Evolutionary conservation across 2,113 vertebrate genomes (phyloP).

Genomic region (Petroica traversi): DNA sequence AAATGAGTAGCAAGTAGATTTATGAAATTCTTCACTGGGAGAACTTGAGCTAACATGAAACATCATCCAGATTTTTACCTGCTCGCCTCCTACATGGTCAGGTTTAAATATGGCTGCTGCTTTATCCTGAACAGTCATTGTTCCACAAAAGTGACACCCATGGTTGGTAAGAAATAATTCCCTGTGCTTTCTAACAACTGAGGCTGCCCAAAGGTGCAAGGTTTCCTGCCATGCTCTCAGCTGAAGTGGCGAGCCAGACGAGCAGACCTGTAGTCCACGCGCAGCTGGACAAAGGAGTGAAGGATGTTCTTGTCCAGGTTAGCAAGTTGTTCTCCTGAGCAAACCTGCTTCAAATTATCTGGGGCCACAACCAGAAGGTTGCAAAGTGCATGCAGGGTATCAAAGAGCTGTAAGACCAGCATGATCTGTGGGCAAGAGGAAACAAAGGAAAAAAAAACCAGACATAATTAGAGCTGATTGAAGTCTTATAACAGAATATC

Average conservation of each 20-base stretch:
- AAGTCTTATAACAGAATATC: background rate
- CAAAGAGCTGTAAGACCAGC: conserved; percentile 96
- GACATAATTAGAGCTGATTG: background rate
- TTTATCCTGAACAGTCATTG: conserved; percentile 56
- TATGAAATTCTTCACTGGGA: conserved; percentile 33
- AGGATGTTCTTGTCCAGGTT: conserved; percentile 97
- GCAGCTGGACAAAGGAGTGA: conserved; percentile 96
- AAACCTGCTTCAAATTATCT: conserved; percentile 98
- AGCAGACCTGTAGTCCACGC: conserved; percentile 93
- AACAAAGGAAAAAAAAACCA: background rate
- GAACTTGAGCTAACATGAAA: conserved; percentile 34
- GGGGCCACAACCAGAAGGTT: conserved; percentile 98
- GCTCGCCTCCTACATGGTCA: conserved; percentile 1
- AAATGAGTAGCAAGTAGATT: conserved; percentile 26
- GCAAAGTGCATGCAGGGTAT: conserved; percentile 97
- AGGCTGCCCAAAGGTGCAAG: background rate
- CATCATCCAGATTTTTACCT: background rate
- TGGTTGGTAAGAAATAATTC: conserved; percentile 40
- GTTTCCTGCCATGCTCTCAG: conserved; percentile 68
- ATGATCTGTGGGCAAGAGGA: conserved; percentile 81
- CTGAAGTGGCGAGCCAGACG: conserved; percentile 97
- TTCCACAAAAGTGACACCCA: conserved; percentile 51
- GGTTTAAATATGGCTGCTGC: conserved; percentile 64
- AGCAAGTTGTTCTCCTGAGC: conserved; percentile 97
- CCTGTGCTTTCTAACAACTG: conserved; percentile 63